Conservation (phyloP, 2,888 invertebrate species). For the Hydrotaea diabolus region DNA sequence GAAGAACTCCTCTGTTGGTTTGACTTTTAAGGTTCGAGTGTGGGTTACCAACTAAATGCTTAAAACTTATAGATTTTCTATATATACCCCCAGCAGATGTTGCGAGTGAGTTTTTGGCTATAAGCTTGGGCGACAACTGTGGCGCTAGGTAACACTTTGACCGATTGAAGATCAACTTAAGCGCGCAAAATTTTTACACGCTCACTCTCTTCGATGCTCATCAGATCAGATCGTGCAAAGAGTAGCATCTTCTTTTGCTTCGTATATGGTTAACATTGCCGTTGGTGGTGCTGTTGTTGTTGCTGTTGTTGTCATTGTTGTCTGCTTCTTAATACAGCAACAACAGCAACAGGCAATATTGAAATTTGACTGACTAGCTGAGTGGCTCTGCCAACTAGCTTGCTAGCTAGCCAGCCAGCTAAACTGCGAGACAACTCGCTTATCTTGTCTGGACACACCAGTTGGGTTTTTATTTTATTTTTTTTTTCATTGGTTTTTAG, state of each 20-base stretch:
- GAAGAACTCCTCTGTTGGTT: conserved; percentile 72
- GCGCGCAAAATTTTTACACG: conserved; percentile 64
- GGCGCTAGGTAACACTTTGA: conserved; percentile 74
- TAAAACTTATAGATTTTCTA: conserved; percentile 80
- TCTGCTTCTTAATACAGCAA: conserved; percentile 45
- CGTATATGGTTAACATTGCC: neutral
- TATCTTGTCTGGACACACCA: conserved; percentile 60
- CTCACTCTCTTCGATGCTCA: conserved; percentile 62
- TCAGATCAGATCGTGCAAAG: conserved; percentile 63
- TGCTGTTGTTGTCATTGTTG: conserved; percentile 44
- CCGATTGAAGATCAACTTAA: conserved; percentile 71
- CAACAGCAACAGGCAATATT: conserved; percentile 49
- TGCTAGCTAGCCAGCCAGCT: conserved; percentile 1
- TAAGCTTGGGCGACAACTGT: conserved; percentile 77
- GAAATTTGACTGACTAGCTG: conserved; percentile 55
- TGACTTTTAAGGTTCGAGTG: conserved; percentile 79
- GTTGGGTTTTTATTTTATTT: conserved; percentile 43
- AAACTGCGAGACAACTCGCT: conserved; percentile 45
- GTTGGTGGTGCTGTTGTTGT: conserved; percentile 24
- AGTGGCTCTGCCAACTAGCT: conserved; percentile 36
- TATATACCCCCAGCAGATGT: conserved; percentile 78
- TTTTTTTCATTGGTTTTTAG: conserved; percentile 25
- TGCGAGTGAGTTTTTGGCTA: conserved; percentile 68
- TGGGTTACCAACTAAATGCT: conserved; percentile 81
- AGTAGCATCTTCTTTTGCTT: conserved; percentile 58